Evolutionary conservation across 2,888 invertebrate species (phyloP), one percentile per base, ranked within the genome.

Genomic region (Morpho deidamia): DNA sequence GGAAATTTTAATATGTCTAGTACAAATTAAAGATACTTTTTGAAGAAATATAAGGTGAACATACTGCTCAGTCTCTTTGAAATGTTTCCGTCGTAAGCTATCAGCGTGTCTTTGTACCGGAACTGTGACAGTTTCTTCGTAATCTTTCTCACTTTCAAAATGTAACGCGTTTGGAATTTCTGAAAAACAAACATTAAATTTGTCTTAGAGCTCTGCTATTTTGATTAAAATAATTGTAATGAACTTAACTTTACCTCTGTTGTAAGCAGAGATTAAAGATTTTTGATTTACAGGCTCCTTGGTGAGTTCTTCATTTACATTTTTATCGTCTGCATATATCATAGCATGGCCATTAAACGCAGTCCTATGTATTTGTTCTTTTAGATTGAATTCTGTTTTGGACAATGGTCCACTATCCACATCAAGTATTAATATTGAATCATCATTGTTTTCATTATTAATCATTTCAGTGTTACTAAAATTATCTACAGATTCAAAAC

Each of bases 101-200:
- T 91, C 91, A 11, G 91, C 84, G 62, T 91, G 91, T 64, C 92
- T 79, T 62, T 91, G 92, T 9, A 90, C 90, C n/a, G 90, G 90
- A 9, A 83, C 55, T 3, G 87, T 74, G 7, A 90, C 83, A 11
- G 90, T 91, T 68, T 92, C 92, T 47, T 92, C 92, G 64, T 92
- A 92, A 70, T 92, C 92, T 11, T 91, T 88, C 68, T 92, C 92
- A 56, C 91, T 81, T 70, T 92, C 92, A 43, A 90, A 91, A 4
- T 76, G 80, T 62, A 83, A 62, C 1, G 86, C 83, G 59, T 75
- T 67, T 11, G 58, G 58, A 23, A 62, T 59, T 55, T 55, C 66
- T 62, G 40, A 38, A 49, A 46, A 8, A 49, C 32, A 45, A 12
- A 10, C 7, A 14, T 41, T 32, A 10, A 41, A 23, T 23, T 1